These are phyloP conservation scores for Bryconaethiops microstoma DNA, from an alignment of 2,797 vertebrate species.

Conservation along the genomic window DNA sequence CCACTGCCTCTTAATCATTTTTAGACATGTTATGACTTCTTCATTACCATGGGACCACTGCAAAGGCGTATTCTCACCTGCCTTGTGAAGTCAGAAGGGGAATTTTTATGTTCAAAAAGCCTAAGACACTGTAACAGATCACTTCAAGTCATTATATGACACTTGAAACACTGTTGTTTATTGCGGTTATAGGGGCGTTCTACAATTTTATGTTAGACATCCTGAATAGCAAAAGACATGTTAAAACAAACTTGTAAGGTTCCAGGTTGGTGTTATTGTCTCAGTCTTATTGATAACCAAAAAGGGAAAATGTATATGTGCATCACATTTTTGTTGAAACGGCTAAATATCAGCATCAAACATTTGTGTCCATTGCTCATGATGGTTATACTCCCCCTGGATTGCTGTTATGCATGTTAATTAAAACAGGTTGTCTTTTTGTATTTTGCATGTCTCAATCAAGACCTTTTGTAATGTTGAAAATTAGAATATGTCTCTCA, in stretches of 20 bases:
- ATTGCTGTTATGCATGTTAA: conserved; percentile 16
- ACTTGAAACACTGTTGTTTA: background rate
- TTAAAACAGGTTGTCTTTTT: background rate
- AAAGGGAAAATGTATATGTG: too few species aligned
- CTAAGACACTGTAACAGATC: background rate
- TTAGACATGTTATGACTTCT: conserved; percentile 11
- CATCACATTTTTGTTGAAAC: background rate
- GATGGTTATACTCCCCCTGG: background rate
- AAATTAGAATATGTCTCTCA: background rate
- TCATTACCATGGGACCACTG: background rate
- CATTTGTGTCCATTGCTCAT: conserved; percentile 8
- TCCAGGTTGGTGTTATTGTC: too few species aligned
- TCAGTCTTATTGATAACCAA: background rate
- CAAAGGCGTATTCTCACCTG: background rate
- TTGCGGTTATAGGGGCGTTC: background rate
- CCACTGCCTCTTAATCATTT: conserved; percentile 12
- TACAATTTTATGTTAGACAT: background rate
- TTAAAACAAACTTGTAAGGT: too few species aligned
- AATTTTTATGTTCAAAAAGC: background rate
- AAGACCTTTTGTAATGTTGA: background rate
- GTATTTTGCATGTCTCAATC: conserved; percentile 16
- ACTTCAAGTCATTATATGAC: background rate
- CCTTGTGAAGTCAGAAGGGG: background rate
- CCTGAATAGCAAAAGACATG: background rate
- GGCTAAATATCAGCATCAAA: background rate